Base-by-base conservation (phyloP, 2,888 invertebrate species). In the Trichopria drosophilae region DNA sequence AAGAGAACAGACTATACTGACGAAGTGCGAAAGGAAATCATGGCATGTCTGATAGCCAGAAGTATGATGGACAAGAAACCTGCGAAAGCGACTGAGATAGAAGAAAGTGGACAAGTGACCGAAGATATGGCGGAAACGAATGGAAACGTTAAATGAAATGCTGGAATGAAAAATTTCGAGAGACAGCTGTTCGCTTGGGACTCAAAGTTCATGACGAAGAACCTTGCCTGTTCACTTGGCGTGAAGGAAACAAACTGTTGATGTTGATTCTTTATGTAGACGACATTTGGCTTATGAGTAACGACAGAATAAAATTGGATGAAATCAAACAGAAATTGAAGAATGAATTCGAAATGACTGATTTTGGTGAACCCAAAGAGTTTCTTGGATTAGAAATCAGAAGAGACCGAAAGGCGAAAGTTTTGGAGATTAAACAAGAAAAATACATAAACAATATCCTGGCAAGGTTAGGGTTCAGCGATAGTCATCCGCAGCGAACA, bases 401-500 rank as follows among this genome's bases (percentile, higher is more conserved):
- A 12, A 32, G 32, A 32, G 12, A 32, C 2, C 15, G 5, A 32
- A 12, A 10, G 1, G 1, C 7, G 10, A 32, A 13, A 32, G 13
- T 32, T 12, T 16, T 32, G 7, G 23, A 12, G 26, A 18, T 13
- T 35, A 6, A 10, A 13, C 13, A 44, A 20, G 23, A 22, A 20
- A 44, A 24, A n/a, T 35, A 24, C 15, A 44, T 44, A 1, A 22
- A 32, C 6, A 34, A 34, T n/a, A 19, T 44, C 16, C 15, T 32
- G 1, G 10, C 10, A 9, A 44, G n/a, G n/a, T n/a, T n/a, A n/a
- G n/a, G n/a, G n/a, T n/a, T n/a, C n/a, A n/a, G n/a, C n/a, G n/a
- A n/a, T n/a, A 15, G 19, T 13, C 10, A 31, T 19, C 13, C 19
- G 7, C 39, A 45, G 24, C 37, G 32, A 9, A 23, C 46, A 6